Base-by-base conservation (phyloP, 2,797 vertebrate species). In the Chloroceryle inda region DNA sequence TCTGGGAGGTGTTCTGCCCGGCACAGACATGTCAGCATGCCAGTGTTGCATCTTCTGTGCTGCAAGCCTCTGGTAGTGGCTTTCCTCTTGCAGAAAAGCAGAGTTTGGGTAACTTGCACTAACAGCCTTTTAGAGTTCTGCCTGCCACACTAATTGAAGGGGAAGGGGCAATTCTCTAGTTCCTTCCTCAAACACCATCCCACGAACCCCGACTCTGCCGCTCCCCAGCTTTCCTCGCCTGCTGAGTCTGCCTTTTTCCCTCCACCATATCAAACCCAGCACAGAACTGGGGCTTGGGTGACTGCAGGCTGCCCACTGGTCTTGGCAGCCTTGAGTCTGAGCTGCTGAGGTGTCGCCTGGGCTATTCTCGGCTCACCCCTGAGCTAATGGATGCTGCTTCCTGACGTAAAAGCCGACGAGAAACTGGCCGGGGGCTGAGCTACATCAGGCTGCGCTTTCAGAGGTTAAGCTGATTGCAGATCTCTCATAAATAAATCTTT, bases 401-500 rank as follows among this genome's bases (percentile, higher is more conserved):
- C 45, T 79, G 63, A 33, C 2, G 9, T 47, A 37, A 50, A 35
- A 80, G 64, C 66, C 47, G 50, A 66, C 0, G 5, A 93, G 50
- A 31, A 78, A 24, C 76, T 38, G 64, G 40, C 89, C 44, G 31
- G 49, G 69, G 53, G 61, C 81, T 74, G 44, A 85, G 81, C 72
- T 82, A n/a, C 82, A 24, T 31, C 5, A 10, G 31, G 77, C 59
- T 52, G 78, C 0, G 1, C 73, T 89, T 88, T 56, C 1, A 7
- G 63, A 82, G 71, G 47, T 90, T 78, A 75, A 77, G 45, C 81
- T 88, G 87, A 79, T 64, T 89, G 89, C 73, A 87, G 53, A 33
- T 76, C n/a, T 93, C 87, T 88, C 44, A 56, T 84, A 92, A 93
- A 91, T 53, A 81, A 94, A 76, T 85, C 80, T 66, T 85, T 53